phyloP scores from a whole-genome alignment of 2,113 vertebrate genomes.

The Globicephala melas region DNA sequence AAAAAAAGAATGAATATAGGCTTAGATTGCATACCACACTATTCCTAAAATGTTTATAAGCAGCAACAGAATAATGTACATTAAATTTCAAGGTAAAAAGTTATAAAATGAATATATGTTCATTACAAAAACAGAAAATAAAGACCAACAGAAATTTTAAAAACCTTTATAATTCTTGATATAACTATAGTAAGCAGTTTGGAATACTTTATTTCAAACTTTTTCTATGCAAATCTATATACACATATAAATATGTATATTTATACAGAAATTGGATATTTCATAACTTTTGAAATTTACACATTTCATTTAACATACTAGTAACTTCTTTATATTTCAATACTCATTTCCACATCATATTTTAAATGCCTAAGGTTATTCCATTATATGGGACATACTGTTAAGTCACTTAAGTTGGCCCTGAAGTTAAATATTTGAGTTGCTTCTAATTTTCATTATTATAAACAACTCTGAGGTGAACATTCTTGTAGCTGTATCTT shows the following conservation, averaged over 20 bases:
- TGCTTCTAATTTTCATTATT: constrained; percentile 3
- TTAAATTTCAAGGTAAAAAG: neutral
- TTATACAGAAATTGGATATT: no score
- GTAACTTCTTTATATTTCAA: no score
- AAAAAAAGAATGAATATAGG: neutral
- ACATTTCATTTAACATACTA: no score
- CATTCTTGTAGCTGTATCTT: neutral
- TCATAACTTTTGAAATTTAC: no score
- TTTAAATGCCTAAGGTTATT: no score
- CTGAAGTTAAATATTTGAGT: neutral
- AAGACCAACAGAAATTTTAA: neutral
- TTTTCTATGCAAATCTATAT: no score
- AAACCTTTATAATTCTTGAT: neutral
- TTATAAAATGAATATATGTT: neutral
- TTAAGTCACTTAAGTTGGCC: no score
- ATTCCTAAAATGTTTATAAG: neutral
- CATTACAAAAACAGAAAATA: neutral
- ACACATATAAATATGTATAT: no score
- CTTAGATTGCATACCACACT: neutral
- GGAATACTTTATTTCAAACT: neutral
- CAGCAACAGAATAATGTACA: neutral
- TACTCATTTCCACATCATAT: no score
- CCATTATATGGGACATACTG: no score
- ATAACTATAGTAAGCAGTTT: neutral
- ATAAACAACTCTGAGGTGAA: neutral